Evolutionary conservation across 2,797 vertebrate species (phyloP).

Genomic region (Siniperca scherzeri): DNA sequence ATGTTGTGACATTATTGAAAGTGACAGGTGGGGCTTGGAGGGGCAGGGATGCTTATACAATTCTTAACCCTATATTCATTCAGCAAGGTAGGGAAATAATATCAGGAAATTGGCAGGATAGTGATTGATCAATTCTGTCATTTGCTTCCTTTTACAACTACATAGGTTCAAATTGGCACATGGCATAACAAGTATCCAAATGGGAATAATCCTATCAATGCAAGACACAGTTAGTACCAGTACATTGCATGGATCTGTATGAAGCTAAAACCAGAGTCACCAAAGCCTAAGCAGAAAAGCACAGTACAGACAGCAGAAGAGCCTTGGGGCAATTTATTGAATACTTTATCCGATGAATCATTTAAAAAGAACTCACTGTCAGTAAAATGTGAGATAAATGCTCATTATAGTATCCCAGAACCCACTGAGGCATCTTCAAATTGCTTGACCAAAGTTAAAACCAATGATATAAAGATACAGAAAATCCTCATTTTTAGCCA

Average conservation of each 20-base stretch:
- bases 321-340: conserved; percentile 10
- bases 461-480: background rate
- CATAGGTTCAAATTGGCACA: background rate
- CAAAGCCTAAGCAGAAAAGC: background rate
- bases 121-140: background rate
- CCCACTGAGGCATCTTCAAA: conserved; percentile 9
- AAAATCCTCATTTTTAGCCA: background rate
- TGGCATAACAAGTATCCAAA: background rate
- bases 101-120: background rate
- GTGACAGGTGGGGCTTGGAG: conserved; percentile 34
- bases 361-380: conserved; percentile 12
- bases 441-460: background rate
- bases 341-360: conserved; percentile 19
- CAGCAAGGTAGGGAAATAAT: background rate
- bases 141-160: conserved; percentile 6
- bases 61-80: conserved; percentile 14
- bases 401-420: background rate
- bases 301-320: background rate
- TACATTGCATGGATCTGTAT: background rate
- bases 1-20: conserved; percentile 43
- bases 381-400: conserved; percentile 11
- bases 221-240: background rate
- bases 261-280: background rate
- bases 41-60: conserved; percentile 3
- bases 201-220: background rate